Conservation (phyloP, 2,797 vertebrate genomes). For the Enoplosus armatus region DNA sequence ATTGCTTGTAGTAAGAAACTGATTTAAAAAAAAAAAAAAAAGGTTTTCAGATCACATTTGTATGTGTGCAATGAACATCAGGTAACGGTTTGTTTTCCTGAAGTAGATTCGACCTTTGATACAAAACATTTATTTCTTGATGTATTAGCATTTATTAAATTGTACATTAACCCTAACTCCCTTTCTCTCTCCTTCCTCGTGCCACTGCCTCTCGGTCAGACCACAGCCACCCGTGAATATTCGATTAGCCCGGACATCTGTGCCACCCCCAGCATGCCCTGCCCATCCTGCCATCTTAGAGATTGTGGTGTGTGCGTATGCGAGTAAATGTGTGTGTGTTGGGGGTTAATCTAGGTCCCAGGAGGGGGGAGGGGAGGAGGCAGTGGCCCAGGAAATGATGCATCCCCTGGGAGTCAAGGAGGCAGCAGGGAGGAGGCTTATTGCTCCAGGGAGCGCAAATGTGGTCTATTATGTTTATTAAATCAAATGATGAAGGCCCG, state of each 20-base stretch:
- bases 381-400: conserved; percentile 81
- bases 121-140: neutral
- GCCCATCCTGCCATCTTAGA: conserved; percentile 59
- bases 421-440: conserved; percentile 70
- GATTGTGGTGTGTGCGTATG: neutral
- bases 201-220: conserved; percentile 52
- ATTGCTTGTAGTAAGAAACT: too few relatives aligned
- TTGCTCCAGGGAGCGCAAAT: conserved; percentile 70
- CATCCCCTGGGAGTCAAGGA: conserved; percentile 66
- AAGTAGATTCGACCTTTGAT: neutral
- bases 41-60: neutral
- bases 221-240: conserved; percentile 66
- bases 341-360: conserved; percentile 63
- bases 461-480: conserved; percentile 73
- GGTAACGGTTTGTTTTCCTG: neutral
- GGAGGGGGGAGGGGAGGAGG: conserved; percentile 54
- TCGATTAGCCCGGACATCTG: conserved; percentile 77
- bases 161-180: neutral
- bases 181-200: conserved; percentile 3
- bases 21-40: too few relatives aligned
- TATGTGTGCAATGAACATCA: neutral
- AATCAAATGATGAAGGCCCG: conserved; percentile 61
- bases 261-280: conserved; percentile 62
- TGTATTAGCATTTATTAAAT: neutral
- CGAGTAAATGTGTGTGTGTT: conserved; percentile 23